Evolutionary conservation across 2,113 vertebrate genomes (phyloP), one percentile per base, ranked within the genome.

Genomic region (Puntigrus tetrazona): DNA sequence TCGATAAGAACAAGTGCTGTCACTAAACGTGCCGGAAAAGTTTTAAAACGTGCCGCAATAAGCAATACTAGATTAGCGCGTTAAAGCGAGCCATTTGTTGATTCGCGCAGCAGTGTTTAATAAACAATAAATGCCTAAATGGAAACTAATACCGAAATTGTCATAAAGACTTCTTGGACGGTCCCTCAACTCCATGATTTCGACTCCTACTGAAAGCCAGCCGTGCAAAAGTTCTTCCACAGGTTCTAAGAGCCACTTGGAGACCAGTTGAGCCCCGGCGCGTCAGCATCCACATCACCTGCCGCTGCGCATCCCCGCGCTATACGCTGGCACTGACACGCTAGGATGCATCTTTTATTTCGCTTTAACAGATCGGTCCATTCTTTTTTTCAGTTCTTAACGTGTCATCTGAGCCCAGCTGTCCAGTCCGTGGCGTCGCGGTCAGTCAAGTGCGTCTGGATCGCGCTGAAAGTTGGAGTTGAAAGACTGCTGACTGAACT

Each of bases 221-320:
- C 89, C 20, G 34, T 80, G 86, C 41, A 47, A 82, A 85, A 89
- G 84, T 84, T 89, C 38, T 20, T 47, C 31, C 10, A 61, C 63
- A 65, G 76, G 25, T 84, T 47, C 77, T 74, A 74, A 79, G 70
- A 75, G 45, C 63, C 74, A 59, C 52, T 78, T 81, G 43, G 47
- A 10, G 67, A 86, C 82, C 82, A 87, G 84, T 87, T 86, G 78
- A 84, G 45, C 81, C 27, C 27, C 67, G 78, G 50, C 41, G 34
- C 70, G 34, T 70, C 76, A 59, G 87, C 69, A 76, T 69, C 55
- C 59, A 59, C 59, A 43, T 75, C 47, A 77, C 75, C 63, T 82
- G 83, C 10, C 34, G 50, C 59, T 65, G 70, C 63, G 61, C 83
- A 50, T 70, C 45, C 18, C 41, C 18, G 41, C 63, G 31, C 18